phyloP scores from a whole-genome alignment of 2,888 invertebrate genomes.

The Pollenia labialis region DNA sequence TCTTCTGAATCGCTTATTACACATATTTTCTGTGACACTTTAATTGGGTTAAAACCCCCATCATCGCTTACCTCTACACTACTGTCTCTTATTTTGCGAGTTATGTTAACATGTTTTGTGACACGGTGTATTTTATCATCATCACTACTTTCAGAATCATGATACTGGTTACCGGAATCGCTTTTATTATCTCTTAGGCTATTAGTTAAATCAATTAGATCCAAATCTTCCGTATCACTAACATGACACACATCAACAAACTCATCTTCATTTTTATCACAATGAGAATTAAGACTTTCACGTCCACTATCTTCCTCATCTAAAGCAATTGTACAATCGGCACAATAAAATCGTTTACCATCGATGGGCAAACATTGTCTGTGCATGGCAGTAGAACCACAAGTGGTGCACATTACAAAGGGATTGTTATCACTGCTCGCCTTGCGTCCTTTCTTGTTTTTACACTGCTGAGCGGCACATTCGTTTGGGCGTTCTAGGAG shows the following conservation, averaged over 20 bases:
- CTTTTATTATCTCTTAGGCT: neutral
- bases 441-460: constrained; percentile 86
- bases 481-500: constrained; percentile 86
- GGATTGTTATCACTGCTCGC: constrained; percentile 69
- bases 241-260: constrained; percentile 73
- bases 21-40: neutral
- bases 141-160: neutral
- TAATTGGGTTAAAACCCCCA: neutral
- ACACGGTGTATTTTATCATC: neutral
- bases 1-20: neutral
- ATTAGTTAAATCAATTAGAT: neutral
- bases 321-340: constrained; percentile 64
- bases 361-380: constrained; percentile 52
- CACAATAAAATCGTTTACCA: constrained; percentile 65
- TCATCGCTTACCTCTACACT: neutral
- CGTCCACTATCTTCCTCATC: constrained; percentile 51
- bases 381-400: constrained; percentile 78
- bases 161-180: constrained; percentile 8
- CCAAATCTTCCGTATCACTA: constrained; percentile 58
- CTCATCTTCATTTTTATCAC: constrained; percentile 44
- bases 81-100: neutral
- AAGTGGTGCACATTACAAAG: constrained; percentile 77
- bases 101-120: neutral
- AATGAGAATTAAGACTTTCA: constrained; percentile 48
- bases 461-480: constrained; percentile 87